These are phyloP conservation scores for Champsocephalus esox DNA, from an alignment of 2,797 vertebrate genomes.

Conservation along the genomic window DNA sequence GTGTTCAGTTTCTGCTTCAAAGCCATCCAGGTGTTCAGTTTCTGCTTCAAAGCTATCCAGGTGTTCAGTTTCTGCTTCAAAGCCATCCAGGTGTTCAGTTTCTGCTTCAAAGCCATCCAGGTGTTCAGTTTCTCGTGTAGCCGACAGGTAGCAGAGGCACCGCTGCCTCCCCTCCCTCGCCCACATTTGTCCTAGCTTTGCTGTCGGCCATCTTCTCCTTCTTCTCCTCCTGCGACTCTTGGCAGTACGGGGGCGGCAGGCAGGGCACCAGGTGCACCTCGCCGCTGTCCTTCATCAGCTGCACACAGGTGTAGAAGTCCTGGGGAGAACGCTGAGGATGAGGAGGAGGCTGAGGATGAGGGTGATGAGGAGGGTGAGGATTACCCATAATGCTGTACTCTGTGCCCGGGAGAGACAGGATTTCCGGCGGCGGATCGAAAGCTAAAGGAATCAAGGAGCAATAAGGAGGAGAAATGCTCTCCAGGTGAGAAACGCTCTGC, in stretches of 20 bases:
- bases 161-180: constrained; percentile 46
- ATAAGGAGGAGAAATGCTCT: too few relatives aligned
- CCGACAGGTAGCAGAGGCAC: constrained; percentile 59
- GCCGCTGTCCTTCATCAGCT: constrained; percentile 71
- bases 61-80: too few relatives aligned
- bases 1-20: too few relatives aligned
- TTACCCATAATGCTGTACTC: constrained; percentile 73
- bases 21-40: too few relatives aligned
- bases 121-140: too few relatives aligned
- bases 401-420: constrained; percentile 51
- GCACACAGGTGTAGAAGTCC: constrained; percentile 86
- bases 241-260: constrained; percentile 48
- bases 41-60: too few relatives aligned
- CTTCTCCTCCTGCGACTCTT: constrained; percentile 2
- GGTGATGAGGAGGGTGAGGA: neutral
- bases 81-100: too few relatives aligned
- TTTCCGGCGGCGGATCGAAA: constrained; percentile 21
- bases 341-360: accelerated
- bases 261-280: constrained; percentile 82
- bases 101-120: too few relatives aligned
- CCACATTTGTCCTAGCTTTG: constrained; percentile 28
- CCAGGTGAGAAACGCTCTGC: too few relatives aligned
- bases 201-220: constrained; percentile 33
- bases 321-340: constrained; percentile 19
- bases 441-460: too few relatives aligned